Evolutionary conservation across 2,888 invertebrate species (phyloP).

Genomic region (Thera britannica): DNA sequence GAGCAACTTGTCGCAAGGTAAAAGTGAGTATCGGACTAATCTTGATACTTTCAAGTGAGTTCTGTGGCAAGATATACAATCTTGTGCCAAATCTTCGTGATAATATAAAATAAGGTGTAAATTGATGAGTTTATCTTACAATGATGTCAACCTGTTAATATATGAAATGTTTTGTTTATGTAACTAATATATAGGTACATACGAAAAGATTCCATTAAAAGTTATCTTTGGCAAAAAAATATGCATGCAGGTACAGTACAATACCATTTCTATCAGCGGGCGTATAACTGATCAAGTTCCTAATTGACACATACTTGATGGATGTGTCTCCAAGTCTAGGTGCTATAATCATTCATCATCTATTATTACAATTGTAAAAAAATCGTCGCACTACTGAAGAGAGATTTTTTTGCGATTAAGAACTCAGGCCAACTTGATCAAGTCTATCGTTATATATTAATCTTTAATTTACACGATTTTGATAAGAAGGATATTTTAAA

Average conservation of each 20-base stretch:
- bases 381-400: too few species aligned
- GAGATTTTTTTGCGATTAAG: too few species aligned
- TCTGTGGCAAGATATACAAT: slow-evolving; percentile 19
- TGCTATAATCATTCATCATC: too few species aligned
- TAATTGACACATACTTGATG: not conserved
- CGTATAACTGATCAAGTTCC: not conserved
- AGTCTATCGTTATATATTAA: too few species aligned
- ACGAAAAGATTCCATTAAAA: too few species aligned
- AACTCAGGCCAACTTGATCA: too few species aligned
- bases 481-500: too few species aligned
- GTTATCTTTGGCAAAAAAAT: too few species aligned
- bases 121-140: slow-evolving; percentile 27
- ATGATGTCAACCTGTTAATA: slow-evolving; percentile 12
- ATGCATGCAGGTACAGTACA: too few species aligned
- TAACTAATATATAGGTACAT: too few species aligned
- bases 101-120: slow-evolving; percentile 11
- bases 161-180: slow-evolving; percentile 1
- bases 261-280: not conserved
- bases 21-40: slow-evolving; percentile 28
- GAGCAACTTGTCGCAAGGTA: slow-evolving; percentile 14
- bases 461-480: too few species aligned
- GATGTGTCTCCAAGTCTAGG: not conserved
- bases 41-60: slow-evolving; percentile 34
- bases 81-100: slow-evolving; percentile 24
- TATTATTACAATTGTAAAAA: too few species aligned